Base-by-base conservation (phyloP, 2,888 invertebrate genomes). In the Andrena praecox region DNA sequence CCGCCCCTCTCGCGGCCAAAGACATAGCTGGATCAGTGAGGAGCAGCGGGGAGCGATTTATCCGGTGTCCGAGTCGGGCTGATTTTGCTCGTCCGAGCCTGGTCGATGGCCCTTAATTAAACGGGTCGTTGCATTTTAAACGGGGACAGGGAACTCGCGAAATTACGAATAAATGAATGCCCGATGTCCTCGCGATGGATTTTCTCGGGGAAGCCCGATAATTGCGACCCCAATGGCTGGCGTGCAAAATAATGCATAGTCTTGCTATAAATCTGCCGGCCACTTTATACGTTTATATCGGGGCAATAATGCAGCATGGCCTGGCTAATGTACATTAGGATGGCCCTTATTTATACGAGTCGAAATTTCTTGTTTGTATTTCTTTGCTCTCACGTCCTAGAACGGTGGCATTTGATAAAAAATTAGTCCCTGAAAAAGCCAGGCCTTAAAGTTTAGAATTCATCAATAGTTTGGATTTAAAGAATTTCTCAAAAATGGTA, bases 71-170 rank as follows among this genome's bases (percentile, higher is more conserved):
- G 59, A 59, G 68, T 70, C 77, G 52, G 68, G 52, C 82, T 52
- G 70, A 82, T 77, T 82, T 77, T 42, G 42, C 73, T 62, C 56
- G 52, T 31, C 52, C 52, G 42, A 12, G 48, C 16, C 69, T 27
- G 48, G 31, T 27, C 72, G 77, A 68, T 74, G 67, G 73, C 66
- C 48, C 82, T 82, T 83, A 82, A 83, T 83, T 83, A 83, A 73
- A 77, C 82, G 82, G 77, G 70, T 77, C 73, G 73, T 48, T 77
- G 82, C 50, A 83, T 76, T 77, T 82, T 82, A 82, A 83, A 82
- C 71, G 78, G 42, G 71, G 54, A 59, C 68, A 2, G 59, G 69
- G 64, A 66, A 70, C 52, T 63, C n/a, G 35, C 67, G 80, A 72
- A 80, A 73, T 80, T 72, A 63, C 80, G 80, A 79, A 80, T 72